Base-by-base conservation (phyloP, 2,797 vertebrate species). In the Eulemur rubriventer region DNA sequence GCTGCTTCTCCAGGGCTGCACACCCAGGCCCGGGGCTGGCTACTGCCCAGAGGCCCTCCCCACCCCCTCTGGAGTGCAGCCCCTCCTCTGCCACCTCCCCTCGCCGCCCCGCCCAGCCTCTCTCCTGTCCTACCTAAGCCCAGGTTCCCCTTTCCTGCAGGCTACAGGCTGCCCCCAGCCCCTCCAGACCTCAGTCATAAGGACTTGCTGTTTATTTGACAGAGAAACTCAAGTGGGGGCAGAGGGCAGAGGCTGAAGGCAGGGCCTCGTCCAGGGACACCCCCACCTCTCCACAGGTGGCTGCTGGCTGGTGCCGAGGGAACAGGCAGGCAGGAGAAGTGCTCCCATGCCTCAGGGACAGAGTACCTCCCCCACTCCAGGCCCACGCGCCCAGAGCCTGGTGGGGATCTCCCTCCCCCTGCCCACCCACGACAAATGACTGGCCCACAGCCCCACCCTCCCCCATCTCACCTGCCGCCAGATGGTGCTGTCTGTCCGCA, bases 261-360 rank as follows among this genome's bases (percentile, higher is more conserved):
- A 26, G 70, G 33, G 11, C 61, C 41, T 84, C 16, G 6, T 57
- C 95, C 4, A 1, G 41, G 63, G 33, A 81, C 16, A 38, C 10
- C 93, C 57, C 33, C 24, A 3, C 20, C 12, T 9, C 50, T 41
- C 83, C 17, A 0, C 26, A 72, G 63, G 50, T 18, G 67, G 81
- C 69, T 69, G 43, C 91, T 84, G 52, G 85, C 30, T 9, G 46
- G 61, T 73, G 48, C 46, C 0, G 0, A 89, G 85, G 59, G 75
- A 59, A 35, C 28, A 94, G 55, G 72, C 43, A 94, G 55, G 61
- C 43, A 52, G 89, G 65, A 95, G 59, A 91, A 75, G 78, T 0
- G 24, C 6, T n/a, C 6, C 59, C 65, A 61, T 59, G 91, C 70
- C 95, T 96, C 97, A 96, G 96, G 96, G 95, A 96, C 85, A 83